Conservation (phyloP, 2,113 vertebrate species). For the Platysternon megacephalum region DNA sequence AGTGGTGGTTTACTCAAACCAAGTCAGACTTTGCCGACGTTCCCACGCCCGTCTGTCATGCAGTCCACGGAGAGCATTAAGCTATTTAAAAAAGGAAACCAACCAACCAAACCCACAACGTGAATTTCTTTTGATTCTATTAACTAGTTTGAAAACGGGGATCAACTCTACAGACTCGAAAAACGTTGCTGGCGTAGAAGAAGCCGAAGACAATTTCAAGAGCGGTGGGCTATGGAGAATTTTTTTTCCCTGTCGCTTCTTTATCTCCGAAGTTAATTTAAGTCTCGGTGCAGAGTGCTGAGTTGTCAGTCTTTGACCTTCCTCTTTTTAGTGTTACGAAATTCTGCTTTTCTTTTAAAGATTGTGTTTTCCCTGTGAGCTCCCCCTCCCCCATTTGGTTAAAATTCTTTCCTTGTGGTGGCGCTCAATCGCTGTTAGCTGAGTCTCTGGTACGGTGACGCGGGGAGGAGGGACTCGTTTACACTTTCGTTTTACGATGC, state of each 20-base stretch:
- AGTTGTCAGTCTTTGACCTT: constrained; percentile 37
- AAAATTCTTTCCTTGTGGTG: not conserved
- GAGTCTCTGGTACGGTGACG: not conserved
- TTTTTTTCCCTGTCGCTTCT: constrained; percentile 49
- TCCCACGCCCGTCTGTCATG: constrained; percentile 43
- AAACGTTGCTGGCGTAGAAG: constrained; percentile 10
- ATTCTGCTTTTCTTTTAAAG: constrained; percentile 24
- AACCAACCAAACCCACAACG: not conserved
- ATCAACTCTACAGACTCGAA: constrained; percentile 39
- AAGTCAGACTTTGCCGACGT: constrained; percentile 54
- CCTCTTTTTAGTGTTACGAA: constrained; percentile 30
- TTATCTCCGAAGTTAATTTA: constrained; percentile 75
- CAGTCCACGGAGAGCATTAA: constrained; percentile 50
- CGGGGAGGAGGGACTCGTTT: not conserved
- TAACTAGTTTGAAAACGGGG: constrained; percentile 23
- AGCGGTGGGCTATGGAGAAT: constrained; percentile 37
- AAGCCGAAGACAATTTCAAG: constrained; percentile 32
- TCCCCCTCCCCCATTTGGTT: not conserved
- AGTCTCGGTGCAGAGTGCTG: constrained; percentile 59
- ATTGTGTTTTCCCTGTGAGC: not conserved
- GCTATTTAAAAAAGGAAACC: constrained; percentile 48
- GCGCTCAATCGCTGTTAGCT: not conserved
- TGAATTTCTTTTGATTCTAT: constrained; percentile 43
- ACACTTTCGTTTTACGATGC: constrained; percentile 48
- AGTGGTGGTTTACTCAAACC: constrained; percentile 35